These are phyloP conservation scores for Campylomormyrus tamandua DNA, from an alignment of 2,113 vertebrate species.

Conservation along the genomic window DNA sequence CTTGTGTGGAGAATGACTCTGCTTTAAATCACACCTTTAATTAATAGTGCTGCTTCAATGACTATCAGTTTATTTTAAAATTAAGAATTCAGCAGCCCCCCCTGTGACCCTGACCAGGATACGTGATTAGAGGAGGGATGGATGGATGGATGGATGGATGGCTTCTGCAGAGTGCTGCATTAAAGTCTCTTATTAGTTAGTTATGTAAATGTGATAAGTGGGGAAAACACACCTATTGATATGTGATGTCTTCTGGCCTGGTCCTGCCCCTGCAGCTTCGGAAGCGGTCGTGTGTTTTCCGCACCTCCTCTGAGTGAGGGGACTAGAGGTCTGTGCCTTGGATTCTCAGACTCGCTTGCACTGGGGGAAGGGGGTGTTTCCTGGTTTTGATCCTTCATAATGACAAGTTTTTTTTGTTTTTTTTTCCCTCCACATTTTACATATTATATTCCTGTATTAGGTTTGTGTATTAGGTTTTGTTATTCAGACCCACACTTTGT, in stretches of 20 bases:
- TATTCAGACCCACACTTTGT: not conserved
- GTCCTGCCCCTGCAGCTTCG: not conserved
- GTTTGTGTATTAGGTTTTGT: not conserved
- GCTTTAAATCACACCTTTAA: not conserved
- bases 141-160: not conserved
- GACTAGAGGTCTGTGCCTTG: not conserved
- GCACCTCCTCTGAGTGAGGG: not conserved
- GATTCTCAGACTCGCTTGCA: not conserved
- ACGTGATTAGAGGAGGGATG: not conserved
- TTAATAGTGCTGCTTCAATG: not conserved
- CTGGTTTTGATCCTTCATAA: not conserved
- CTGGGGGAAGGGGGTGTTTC: not conserved
- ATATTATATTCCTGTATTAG: not conserved
- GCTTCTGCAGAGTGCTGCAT: not conserved
- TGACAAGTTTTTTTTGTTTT: not conserved
- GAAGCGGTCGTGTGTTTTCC: not conserved
- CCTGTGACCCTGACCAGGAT: not conserved
- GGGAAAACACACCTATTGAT: not conserved
- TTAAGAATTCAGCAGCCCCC: not conserved
- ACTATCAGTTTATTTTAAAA: not conserved
- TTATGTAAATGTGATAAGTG: not conserved
- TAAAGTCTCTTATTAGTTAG: not conserved
- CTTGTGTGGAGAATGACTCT: not conserved
- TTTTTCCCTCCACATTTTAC: not conserved
- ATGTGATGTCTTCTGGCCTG: not conserved